Evolutionary conservation across 2,797 vertebrate species (phyloP).

Genomic region (Spinus olivaceus): DNA sequence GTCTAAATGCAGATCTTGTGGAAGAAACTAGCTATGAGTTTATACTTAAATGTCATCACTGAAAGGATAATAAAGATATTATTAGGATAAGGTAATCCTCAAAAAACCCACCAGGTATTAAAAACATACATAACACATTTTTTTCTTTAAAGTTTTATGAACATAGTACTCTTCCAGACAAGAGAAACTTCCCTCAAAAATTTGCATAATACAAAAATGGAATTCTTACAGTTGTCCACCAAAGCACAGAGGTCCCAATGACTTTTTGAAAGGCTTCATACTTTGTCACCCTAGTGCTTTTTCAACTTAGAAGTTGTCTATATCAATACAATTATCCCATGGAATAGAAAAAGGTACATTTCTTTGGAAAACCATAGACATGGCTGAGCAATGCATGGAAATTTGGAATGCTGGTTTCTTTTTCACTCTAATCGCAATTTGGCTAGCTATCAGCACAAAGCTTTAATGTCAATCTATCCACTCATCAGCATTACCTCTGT

Average conservation of each 20-base stretch:
- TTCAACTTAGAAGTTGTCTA: neutral
- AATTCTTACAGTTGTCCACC: neutral
- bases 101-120: neutral
- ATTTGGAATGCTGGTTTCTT: neutral
- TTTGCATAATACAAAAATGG: neutral
- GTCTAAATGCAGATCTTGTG: neutral
- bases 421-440: neutral
- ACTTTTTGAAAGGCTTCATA: neutral
- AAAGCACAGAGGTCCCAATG: neutral
- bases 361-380: neutral
- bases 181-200: neutral
- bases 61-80: neutral
- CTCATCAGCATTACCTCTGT: neutral
- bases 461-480: neutral
- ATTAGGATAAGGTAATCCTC: neutral
- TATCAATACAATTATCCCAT: neutral
- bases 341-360: neutral
- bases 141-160: neutral
- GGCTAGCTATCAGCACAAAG: neutral
- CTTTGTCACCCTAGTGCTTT: neutral
- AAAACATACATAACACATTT: neutral
- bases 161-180: neutral
- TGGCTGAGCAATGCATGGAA: fast-evolving
- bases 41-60: neutral
- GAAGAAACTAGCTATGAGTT: neutral